phyloP scores from a whole-genome alignment of 2,888 invertebrate genomes.

The Caenorhabditis sulstoni region DNA sequence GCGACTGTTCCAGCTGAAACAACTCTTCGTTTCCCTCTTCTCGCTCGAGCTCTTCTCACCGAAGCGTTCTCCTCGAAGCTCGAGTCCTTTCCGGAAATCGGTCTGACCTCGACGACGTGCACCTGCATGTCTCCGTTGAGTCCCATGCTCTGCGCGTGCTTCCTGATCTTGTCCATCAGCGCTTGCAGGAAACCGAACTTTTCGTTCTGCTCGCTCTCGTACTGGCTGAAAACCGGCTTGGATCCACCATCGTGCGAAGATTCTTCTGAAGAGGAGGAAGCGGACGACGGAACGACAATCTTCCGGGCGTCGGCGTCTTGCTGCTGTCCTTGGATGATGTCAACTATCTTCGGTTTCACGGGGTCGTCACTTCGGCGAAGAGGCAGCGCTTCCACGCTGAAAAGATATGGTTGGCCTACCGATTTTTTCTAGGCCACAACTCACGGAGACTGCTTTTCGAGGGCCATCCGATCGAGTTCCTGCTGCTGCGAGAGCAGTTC shows the following conservation, averaged over 20 bases:
- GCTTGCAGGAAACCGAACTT: slow-evolving; percentile 72
- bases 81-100: slow-evolving; percentile 45
- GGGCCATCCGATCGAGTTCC: slow-evolving; percentile 51
- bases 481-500: slow-evolving; percentile 66
- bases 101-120: slow-evolving; percentile 76
- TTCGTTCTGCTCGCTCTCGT: slow-evolving; percentile 44
- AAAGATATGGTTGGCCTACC: background rate
- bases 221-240: slow-evolving; percentile 35
- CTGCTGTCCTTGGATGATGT: slow-evolving; percentile 15
- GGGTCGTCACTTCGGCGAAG: slow-evolving; percentile 55
- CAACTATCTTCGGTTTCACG: slow-evolving; percentile 51
- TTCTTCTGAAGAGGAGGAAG: slow-evolving; percentile 12
- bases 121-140: slow-evolving; percentile 77
- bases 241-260: slow-evolving; percentile 2
- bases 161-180: slow-evolving; percentile 73
- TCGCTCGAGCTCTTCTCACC: slow-evolving; percentile 10
- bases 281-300: background rate
- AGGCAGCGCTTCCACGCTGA: slow-evolving; percentile 53
- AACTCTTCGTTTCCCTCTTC: background rate
- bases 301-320: background rate
- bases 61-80: slow-evolving; percentile 41
- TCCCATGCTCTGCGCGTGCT: slow-evolving; percentile 72
- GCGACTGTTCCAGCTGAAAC: slow-evolving; percentile 49
- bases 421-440: background rate
- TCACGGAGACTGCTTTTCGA: slow-evolving; percentile 49